Base-by-base conservation (phyloP, 92 coral and sea anemone species). In the Muricea muricata region DNA sequence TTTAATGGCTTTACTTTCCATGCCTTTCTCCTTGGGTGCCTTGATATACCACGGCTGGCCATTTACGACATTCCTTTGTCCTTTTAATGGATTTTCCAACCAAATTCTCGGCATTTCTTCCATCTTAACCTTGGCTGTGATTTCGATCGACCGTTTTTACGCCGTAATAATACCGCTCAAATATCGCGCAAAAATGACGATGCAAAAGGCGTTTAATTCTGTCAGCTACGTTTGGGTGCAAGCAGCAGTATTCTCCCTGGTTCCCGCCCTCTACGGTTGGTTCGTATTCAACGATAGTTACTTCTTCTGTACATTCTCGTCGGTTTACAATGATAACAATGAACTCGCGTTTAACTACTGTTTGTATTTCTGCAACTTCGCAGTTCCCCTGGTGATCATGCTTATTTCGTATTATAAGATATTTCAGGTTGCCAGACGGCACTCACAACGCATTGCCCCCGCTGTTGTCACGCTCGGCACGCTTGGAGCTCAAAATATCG, bases 141-240 rank as follows among this genome's bases (percentile, higher is more conserved):
- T 95, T 41, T 95, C 98, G 2, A 87, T 93, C 31, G 98, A 95
- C 34, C 97, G 98, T 48, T 95, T 93, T 73, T 92, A 93, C 33
- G 98, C 98, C 17, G 98, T 95, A 1, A 93, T 94, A 58, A 95
- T 93, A 74, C 98, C 98, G 5, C 81, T 95, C 9, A 97, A 95
- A 30, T 95, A 95, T 85, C 75, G 98, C 66, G 98, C 98, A 17
- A 95, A 95, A 75, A 95, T 95, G 98, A 95, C 98, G 6, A 77
- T 93, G 3, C 98, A 95, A 39, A 86, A 94, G 86, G 98, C 98
- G 15, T 58, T 93, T 23, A 72, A 61, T 8, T 93, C 93, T 93
- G 92, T 95, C 34, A 81, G 84, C 12, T 87, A 88, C 46, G 97
- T 95, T 0, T 95, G 98, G 98, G 30, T 93, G 8, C 98, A 95